Percentiles rank a stretch among this genome's conserved stretches.
Evolutionary conservation across 2,113 vertebrate genomes (phyloP).

Genomic region (Spea bombifrons): DNA sequence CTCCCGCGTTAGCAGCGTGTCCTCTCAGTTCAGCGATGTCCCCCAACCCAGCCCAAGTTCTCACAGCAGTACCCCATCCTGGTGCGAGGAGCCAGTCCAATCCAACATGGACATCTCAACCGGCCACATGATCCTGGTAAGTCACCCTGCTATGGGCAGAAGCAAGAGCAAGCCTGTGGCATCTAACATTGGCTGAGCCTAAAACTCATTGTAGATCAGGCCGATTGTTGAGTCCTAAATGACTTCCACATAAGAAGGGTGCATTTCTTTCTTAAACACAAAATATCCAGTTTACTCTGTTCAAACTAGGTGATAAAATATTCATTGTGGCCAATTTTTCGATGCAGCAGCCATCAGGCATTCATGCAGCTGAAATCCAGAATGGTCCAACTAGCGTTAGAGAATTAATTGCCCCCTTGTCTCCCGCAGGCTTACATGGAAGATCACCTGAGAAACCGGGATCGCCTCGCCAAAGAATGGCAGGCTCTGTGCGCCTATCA

Average conservation of each 20-base stretch:
- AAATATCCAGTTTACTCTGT: no score
- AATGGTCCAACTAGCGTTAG: no score
- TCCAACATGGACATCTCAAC: conserved; percentile 99
- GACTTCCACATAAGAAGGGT: no score
- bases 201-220: no score
- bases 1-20: conserved; percentile 92
- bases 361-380: no score
- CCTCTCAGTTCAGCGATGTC: conserved; percentile 92
- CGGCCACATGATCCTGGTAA: conserved; percentile 97
- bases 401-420: not conserved
- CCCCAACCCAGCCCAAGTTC: conserved; percentile 94
- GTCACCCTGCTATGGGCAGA: conserved; percentile 19
- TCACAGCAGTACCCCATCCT: conserved; percentile 94
- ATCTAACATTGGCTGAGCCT: no score
- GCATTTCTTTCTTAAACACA: no score
- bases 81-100: conserved; percentile 97
- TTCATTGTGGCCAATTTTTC: no score
- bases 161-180: no score
- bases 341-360: no score
- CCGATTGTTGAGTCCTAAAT: no score
- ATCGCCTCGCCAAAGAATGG: conserved; percentile 94
- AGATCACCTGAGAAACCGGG: conserved; percentile 90
- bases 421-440: conserved; percentile 89
- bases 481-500: conserved; percentile 92
- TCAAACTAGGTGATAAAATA: no score